Base-by-base conservation (phyloP, 2,797 vertebrate genomes). In the Rhinella marina region DNA sequence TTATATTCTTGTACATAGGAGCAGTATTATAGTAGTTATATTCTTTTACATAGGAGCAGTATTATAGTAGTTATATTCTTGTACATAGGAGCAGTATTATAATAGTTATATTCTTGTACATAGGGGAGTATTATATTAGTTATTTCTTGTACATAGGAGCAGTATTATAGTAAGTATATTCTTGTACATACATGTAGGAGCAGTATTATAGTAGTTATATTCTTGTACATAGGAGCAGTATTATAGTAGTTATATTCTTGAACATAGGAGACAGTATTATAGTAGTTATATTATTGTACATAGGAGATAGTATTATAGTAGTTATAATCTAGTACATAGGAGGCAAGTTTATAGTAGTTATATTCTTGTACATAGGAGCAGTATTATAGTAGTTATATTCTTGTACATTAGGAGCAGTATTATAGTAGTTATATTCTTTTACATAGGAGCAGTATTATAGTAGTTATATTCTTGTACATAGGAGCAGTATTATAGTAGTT, bases 351-450 rank as follows among this genome's bases (percentile, higher is more conserved):
- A 64, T 64, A 66, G 62, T 68, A 68, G 64, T 27, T 68, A 68
- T 68, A 68, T 68, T 29, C 64, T 68, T 70, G 68, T 70, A 32
- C 29, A 70, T 70, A 17, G 68, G 64, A 4, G 64, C 12, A 68
- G 66, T 73, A 73, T 73, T 73, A 73, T 73, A 73, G 70, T 73
- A 73, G 70, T 73, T 73, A 48, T 73, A 73, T 73, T 73, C 70
- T 48, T 73, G 32, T 48, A 73, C 17, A 73, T n/a, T 73, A 48
- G 70, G 70, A 12, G 61, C 21, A 25, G 64, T 27, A 66, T 66
- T 27, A 66, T 66, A 66, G 64, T 66, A 66, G n/a, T 66, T 66
- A 66, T 66, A 66, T 27, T 29, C 68, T 72, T 72, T 29, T 41
- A 72, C 7, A 41, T 72, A 41, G 68, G 27, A 3, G 68, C 29